These are phyloP conservation scores for Nothocercus nigrocapillus DNA, from an alignment of 2,113 vertebrate species.

Conservation along the genomic window DNA sequence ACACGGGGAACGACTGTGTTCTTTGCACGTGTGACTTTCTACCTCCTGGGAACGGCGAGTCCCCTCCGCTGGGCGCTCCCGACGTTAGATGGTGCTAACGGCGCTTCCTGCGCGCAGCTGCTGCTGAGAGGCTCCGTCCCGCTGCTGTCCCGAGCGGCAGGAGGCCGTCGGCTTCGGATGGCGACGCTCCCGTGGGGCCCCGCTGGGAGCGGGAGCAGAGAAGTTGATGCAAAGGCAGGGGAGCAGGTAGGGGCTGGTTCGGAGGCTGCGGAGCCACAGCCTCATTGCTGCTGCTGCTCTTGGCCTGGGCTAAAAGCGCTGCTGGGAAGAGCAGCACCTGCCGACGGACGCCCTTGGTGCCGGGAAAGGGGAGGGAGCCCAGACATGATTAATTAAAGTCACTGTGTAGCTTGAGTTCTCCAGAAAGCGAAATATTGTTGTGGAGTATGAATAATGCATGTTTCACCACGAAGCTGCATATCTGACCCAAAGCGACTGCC, in stretches of 20 bases:
- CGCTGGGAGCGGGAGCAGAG: too few relatives aligned
- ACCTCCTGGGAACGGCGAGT: accelerated
- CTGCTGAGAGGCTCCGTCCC: too few relatives aligned
- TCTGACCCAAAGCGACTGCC: background rate
- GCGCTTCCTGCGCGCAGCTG: background rate
- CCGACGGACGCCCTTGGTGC: background rate
- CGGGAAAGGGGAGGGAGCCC: background rate
- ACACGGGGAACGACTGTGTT: background rate
- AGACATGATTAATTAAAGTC: background rate
- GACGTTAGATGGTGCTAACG: background rate
- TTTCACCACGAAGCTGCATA: background rate
- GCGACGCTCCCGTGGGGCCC: too few relatives aligned
- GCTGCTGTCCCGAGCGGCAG: too few relatives aligned
- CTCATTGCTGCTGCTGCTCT: background rate
- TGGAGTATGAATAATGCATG: background rate
- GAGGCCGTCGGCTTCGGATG: too few relatives aligned
- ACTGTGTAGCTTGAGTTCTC: background rate
- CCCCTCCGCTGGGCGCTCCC: background rate
- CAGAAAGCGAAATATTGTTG: background rate
- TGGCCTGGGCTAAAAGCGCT: accelerated
- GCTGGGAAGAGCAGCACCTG: background rate
- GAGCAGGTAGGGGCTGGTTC: too few relatives aligned
- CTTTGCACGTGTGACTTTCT: background rate
- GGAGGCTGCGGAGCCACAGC: too few relatives aligned
- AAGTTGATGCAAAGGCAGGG: too few relatives aligned